phyloP scores from a whole-genome alignment of 2,888 invertebrate genomes.

The Aleiodes alternator region DNA sequence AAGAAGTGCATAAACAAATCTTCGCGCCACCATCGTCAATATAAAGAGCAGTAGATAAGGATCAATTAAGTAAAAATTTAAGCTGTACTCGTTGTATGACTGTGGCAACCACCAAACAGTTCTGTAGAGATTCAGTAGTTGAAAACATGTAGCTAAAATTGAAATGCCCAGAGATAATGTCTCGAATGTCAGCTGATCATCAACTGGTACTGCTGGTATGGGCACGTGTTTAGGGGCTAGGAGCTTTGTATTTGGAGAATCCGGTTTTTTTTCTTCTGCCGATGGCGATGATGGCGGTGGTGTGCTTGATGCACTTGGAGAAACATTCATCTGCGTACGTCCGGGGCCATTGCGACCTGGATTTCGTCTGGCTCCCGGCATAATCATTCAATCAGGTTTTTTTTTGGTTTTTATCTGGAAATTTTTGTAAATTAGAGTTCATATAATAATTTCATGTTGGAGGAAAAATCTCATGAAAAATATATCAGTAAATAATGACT shows the following conservation, averaged over 20 bases:
- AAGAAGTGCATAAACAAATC: slow-evolving; percentile 84
- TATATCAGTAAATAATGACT: no score
- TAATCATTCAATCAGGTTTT: slow-evolving; percentile 44
- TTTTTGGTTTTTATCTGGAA: background rate
- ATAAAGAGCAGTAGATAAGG: slow-evolving; percentile 91
- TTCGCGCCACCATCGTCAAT: slow-evolving; percentile 85
- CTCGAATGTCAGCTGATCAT: slow-evolving; percentile 91
- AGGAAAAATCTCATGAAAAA: no score
- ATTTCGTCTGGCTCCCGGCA: slow-evolving; percentile 72
- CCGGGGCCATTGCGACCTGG: slow-evolving; percentile 64
- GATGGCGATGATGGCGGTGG: slow-evolving; percentile 42
- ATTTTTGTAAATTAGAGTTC: background rate
- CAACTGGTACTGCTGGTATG: slow-evolving; percentile 86
- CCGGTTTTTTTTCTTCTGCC: slow-evolving; percentile 64
- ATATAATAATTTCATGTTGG: no score
- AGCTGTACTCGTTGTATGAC: slow-evolving; percentile 90
- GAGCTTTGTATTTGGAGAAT: slow-evolving; percentile 72
- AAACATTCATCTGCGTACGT: slow-evolving; percentile 74
- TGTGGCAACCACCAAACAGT: slow-evolving; percentile 99
- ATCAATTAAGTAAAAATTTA: slow-evolving; percentile 97
- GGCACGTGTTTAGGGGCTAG: slow-evolving; percentile 87
- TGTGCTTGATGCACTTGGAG: slow-evolving; percentile 15
- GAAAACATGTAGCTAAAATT: slow-evolving; percentile 86
- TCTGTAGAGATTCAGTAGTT: slow-evolving; percentile 95
- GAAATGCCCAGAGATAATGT: slow-evolving; percentile 89